phyloP scores from a whole-genome alignment of 2,888 invertebrate genomes.

The Ennomos fuscantarius region DNA sequence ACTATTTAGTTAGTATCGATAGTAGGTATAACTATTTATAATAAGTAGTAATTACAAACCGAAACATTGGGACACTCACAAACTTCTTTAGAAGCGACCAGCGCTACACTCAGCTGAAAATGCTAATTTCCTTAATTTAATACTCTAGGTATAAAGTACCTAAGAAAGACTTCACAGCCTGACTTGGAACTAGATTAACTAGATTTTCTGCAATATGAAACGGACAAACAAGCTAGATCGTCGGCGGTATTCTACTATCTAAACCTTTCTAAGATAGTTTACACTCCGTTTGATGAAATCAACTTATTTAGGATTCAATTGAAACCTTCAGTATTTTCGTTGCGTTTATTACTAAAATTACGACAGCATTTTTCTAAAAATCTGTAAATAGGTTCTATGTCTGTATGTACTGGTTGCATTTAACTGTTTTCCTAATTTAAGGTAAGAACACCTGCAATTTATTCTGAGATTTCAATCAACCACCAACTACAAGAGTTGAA shows the following conservation, averaged over 20 bases:
- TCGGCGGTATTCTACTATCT: neutral
- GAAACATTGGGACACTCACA: constrained; percentile 29
- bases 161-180: constrained; percentile 63
- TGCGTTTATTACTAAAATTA: constrained; percentile 1
- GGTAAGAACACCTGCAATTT: too few relatives aligned
- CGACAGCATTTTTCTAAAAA: neutral
- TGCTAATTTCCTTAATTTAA: constrained; percentile 31
- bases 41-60: neutral
- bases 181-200: constrained; percentile 50
- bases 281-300: too few relatives aligned
- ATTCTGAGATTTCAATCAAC: too few relatives aligned
- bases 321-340: too few relatives aligned
- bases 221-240: constrained; percentile 32
- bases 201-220: constrained; percentile 41
- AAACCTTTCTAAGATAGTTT: too few relatives aligned
- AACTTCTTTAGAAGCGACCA: constrained; percentile 63
- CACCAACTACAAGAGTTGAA: constrained; percentile 2
- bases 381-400: too few relatives aligned
- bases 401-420: too few relatives aligned
- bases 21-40: constrained; percentile 2
- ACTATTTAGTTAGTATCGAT: constrained; percentile 11
- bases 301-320: neutral
- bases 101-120: constrained; percentile 53
- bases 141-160: constrained; percentile 10
- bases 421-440: too few relatives aligned